Conservation (phyloP, 2,888 invertebrate genomes). For the Acanthosepion esculentum region DNA sequence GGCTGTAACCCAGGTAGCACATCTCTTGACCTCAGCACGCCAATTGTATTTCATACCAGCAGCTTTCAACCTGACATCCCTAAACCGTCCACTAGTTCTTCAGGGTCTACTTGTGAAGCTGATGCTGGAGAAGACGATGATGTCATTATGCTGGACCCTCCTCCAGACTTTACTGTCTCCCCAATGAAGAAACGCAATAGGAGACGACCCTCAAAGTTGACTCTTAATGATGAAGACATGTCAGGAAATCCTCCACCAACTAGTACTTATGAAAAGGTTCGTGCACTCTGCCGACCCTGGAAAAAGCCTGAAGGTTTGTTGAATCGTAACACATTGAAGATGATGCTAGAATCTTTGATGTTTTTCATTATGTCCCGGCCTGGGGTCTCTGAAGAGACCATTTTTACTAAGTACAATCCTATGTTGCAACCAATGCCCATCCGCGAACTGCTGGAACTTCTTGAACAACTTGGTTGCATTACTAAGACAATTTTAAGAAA, state of each 20-base stretch:
- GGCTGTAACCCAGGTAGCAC: neutral
- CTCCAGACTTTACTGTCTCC: neutral
- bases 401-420: constrained; percentile 80
- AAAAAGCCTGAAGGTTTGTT: constrained; percentile 83
- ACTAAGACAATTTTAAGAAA: constrained; percentile 53
- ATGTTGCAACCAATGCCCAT: constrained; percentile 82
- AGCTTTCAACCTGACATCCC: neutral
- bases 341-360: constrained; percentile 82
- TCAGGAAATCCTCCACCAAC: neutral
- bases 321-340: constrained; percentile 82
- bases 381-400: constrained; percentile 77
- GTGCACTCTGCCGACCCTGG: constrained; percentile 80
- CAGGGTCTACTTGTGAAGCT: neutral
- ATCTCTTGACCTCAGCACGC: neutral
- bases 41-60: neutral
- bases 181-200: neutral
- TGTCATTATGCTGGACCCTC: neutral
- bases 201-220: neutral
- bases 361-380: constrained; percentile 81
- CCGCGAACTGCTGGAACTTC: constrained; percentile 79
- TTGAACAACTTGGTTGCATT: constrained; percentile 63
- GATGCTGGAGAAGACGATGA: constrained; percentile 22
- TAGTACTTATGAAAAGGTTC: constrained; percentile 65
- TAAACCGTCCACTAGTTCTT: neutral
- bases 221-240: neutral